phyloP scores from a whole-genome alignment of 2,113 vertebrate genomes.

The Sus scrofa region DNA sequence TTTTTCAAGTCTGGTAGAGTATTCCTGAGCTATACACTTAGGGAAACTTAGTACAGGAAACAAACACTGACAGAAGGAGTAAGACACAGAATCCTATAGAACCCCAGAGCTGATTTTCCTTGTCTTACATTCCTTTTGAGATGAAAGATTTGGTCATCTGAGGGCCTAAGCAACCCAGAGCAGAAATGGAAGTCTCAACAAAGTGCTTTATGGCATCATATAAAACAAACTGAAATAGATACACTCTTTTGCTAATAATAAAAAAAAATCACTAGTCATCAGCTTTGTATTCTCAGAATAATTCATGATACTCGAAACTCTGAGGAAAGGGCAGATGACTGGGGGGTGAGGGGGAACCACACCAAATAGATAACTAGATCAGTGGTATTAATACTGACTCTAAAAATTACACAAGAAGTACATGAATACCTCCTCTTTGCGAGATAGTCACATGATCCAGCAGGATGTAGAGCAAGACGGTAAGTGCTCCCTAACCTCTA shows the following conservation, averaged over 20 bases:
- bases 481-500: background rate
- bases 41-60: slow-evolving; percentile 52
- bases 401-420: background rate
- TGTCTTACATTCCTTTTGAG: slow-evolving; percentile 18
- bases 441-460: background rate
- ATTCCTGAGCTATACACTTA: background rate
- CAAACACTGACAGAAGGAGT: background rate
- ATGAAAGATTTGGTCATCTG: slow-evolving; percentile 23
- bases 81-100: background rate
- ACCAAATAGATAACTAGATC: background rate
- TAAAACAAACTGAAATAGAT: slow-evolving; percentile 2
- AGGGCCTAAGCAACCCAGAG: slow-evolving; percentile 15
- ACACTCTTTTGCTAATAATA: background rate
- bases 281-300: background rate
- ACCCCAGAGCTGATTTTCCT: background rate
- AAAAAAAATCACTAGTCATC: background rate
- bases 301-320: slow-evolving; percentile 1
- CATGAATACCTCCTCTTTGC: background rate
- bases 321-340: background rate
- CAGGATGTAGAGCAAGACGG: background rate
- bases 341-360: background rate
- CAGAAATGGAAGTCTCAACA: background rate
- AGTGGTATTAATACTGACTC: slow-evolving; percentile 17
- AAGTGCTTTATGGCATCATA: background rate
- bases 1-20: background rate